Conservation (phyloP, 2,797 vertebrate genomes). For the Bradypodion ventrale region DNA sequence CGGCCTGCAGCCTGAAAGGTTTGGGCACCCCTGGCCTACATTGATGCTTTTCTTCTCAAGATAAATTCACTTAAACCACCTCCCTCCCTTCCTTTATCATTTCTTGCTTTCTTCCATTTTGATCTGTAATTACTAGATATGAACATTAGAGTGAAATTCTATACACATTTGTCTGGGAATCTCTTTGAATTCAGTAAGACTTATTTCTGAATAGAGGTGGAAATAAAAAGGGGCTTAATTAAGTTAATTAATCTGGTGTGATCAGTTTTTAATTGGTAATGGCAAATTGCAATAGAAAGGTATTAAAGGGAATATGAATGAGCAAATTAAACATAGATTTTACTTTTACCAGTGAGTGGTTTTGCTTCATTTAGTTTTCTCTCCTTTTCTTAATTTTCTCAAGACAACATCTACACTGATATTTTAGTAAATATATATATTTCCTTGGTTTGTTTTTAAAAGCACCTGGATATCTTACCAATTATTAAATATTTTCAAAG, state of each 20-base stretch:
- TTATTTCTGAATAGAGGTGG: background rate
- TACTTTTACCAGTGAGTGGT: background rate
- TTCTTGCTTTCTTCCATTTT: background rate
- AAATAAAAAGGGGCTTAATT: background rate
- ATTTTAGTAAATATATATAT: background rate
- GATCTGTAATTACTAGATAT: background rate
- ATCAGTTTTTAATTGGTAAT: background rate
- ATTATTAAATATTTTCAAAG: background rate
- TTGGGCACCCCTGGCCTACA: no score
- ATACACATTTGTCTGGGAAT: background rate
- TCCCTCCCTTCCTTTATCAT: background rate
- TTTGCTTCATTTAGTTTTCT: background rate
- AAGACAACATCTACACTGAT: background rate
- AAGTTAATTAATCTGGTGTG: background rate
- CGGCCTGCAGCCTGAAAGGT: no score
- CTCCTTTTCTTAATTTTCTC: background rate
- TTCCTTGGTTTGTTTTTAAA: background rate
- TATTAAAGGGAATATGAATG: background rate
- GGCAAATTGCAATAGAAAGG: background rate
- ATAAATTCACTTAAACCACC: background rate
- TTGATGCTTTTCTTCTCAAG: background rate
- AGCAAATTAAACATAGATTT: background rate
- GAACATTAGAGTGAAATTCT: background rate
- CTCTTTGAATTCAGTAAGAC: background rate
- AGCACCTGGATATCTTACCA: background rate